Base-by-base conservation (phyloP, 2,797 vertebrate genomes). In the Pantherophis alleghaniensis region DNA sequence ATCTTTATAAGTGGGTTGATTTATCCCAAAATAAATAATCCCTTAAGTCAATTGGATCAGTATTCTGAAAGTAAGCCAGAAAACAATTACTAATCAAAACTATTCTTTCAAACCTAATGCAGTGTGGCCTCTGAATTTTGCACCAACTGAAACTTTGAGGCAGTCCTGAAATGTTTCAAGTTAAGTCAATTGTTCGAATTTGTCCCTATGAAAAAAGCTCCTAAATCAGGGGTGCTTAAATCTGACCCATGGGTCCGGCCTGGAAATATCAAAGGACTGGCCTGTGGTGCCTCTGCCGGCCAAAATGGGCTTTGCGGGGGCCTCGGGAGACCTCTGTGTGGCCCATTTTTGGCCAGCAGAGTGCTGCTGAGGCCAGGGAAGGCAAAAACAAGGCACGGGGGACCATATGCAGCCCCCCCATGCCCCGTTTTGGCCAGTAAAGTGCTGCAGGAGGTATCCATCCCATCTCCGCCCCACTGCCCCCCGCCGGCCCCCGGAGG, bases 351-450 rank as follows among this genome's bases (percentile, higher is more conserved):
- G 57, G 57, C 18, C 18, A 6, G 57, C 57, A 59, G 18, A 16
- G 18, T 59, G 5, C 18, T 59, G 5, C 57, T 59, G 57, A 0
- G 5, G 57, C 16, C 18, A 59, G 57, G 5, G 18, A 20, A 1
- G 57, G 5, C 18, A 2, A 59, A 59, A 59, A 59, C 6, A 18
- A 59, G 18, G 18, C 57, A 59, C 5, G 18, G 57, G 57, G 18
- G 57, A 7, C 5, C 5, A 5, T 1, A 0, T 59, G 18, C 18
- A 20, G 5, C 57, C 57, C 16, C 4, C 4, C 18, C 2, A 2
- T 59, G 57, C 18, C 6, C 57, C 2, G 5, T 59, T 59, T 59
- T 59, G 18, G 57, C 57, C 6, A 18, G 1, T 59, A 59, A 59
- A 59, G 57, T 59, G 18, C 18, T 59, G 18, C 57, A 59, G 6